Evolutionary conservation across 2,113 vertebrate genomes (phyloP).

Genomic region (Barnardius zonarius): DNA sequence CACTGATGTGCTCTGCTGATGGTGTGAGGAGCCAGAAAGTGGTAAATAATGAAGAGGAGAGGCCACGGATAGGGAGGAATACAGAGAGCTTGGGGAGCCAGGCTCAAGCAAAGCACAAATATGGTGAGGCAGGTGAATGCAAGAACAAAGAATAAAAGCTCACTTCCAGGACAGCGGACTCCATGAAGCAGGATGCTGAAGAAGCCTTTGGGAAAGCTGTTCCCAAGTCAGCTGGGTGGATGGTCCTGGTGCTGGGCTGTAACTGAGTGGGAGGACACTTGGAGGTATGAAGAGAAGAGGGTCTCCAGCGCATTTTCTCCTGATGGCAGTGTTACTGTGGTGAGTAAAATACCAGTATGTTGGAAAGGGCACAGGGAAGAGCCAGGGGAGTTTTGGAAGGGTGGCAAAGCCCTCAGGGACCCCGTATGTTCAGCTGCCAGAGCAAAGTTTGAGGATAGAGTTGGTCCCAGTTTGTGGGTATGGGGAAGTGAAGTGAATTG

Average conservation of each 20-base stretch:
- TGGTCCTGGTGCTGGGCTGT: neutral
- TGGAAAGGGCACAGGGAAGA: neutral
- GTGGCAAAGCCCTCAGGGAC: neutral
- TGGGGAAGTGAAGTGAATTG: neutral
- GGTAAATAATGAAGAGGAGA: conserved; percentile 17
- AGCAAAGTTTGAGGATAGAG: neutral
- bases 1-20: neutral
- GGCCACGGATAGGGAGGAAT: neutral
- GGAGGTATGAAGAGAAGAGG: neutral
- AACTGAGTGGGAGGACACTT: neutral
- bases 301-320: neutral
- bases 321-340: neutral
- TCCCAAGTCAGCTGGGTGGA: neutral
- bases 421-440: rapidly evolving
- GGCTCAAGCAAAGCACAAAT: neutral
- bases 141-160: neutral
- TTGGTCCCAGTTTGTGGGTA: neutral
- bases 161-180: neutral
- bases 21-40: neutral
- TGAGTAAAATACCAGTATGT: neutral
- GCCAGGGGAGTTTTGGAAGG: neutral
- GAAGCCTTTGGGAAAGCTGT: neutral
- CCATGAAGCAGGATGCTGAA: neutral
- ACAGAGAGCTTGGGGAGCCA: neutral
- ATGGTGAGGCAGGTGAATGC: neutral